These are phyloP conservation scores for Anabas testudineus DNA, from an alignment of 2,797 vertebrate genomes.

Conservation along the genomic window DNA sequence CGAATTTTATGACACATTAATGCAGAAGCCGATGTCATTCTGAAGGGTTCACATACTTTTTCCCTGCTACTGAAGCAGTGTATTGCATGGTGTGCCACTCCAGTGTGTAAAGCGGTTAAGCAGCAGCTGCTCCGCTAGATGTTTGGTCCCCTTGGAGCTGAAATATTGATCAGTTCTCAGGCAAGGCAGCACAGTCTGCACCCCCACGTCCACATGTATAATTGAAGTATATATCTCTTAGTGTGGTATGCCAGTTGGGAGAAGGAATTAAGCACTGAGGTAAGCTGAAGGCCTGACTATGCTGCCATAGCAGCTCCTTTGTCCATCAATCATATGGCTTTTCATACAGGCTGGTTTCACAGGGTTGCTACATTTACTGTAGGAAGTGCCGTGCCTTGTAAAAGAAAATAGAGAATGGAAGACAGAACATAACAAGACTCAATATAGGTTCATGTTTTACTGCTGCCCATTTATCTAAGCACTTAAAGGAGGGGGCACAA, in stretches of 20 bases:
- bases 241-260: conserved; percentile 66
- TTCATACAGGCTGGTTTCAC: conserved; percentile 53
- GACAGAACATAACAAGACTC: conserved; percentile 33
- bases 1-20: background rate
- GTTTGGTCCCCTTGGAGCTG: conserved; percentile 81
- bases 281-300: conserved; percentile 62
- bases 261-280: conserved; percentile 68
- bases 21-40: background rate
- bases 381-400: conserved; percentile 49
- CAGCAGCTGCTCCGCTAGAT: conserved; percentile 81
- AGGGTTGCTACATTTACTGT: conserved; percentile 44
- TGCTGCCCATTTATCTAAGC: conserved; percentile 48
- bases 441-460: conserved; percentile 54
- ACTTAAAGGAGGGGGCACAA: conserved; percentile 15
- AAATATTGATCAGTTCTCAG: conserved; percentile 86
- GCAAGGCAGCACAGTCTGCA: conserved; percentile 60
- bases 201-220: conserved; percentile 79
- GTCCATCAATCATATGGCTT: conserved; percentile 72
- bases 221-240: conserved; percentile 80
- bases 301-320: conserved; percentile 64
- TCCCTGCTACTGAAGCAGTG: conserved; percentile 27
- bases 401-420: conserved; percentile 42
- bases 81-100: conserved; percentile 62
- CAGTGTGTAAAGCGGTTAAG: conserved; percentile 78
- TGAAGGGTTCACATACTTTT: background rate